Base-by-base conservation (phyloP, 2,888 invertebrate genomes). In the Heliconius ethilla region DNA sequence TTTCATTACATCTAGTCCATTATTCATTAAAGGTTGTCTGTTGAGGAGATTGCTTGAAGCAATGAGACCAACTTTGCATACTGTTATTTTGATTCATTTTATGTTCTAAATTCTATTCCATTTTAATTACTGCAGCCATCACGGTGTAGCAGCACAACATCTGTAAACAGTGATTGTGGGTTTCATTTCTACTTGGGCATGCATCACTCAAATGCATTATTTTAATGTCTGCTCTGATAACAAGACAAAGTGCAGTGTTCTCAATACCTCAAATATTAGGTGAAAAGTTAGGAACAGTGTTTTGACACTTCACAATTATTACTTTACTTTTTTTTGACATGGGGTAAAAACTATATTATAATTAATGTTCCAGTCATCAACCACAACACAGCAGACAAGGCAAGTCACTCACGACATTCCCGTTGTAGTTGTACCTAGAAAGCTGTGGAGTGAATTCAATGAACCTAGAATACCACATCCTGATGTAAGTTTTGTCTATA, bases 361-460 rank as follows among this genome's bases (percentile, higher is more conserved):
- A 59, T n/a, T 10, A 10, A 59, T 59, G 10, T 59, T 91, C 80
- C 86, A 95, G 95, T 89, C 92, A 51, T 96, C 97, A 1, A 95
- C 96, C 15, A 91, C 96, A 62, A 95, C 95, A 66, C 94, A 96
- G 72, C 95, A 96, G 83, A 96, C 96, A 11, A 95, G 97, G 79
- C 95, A 96, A 83, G 97, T 97, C 81, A 95, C 96, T 3, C 98
- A 98, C 88, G 98, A 98, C 86, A 96, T 98, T 80, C 97, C 98
- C 0, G 97, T 98, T 0, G 95, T 95, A 80, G 96, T 98, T 0
- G 96, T 98, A 82, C 96, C 97, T 0, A 94, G 96, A 81, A 96
- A 96, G 84, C 92, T 96, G 84, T 98, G 98, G 98, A 89, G 92
- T 0, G 96, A 97, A 79, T 97, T 96, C 87, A 95, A 96, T 75